A percentile compares a stretch with the other conserved stretches of the same genome.
phyloP scores from a whole-genome alignment of 2,888 invertebrate species.

The Amblyjoppa fuscipennis region DNA sequence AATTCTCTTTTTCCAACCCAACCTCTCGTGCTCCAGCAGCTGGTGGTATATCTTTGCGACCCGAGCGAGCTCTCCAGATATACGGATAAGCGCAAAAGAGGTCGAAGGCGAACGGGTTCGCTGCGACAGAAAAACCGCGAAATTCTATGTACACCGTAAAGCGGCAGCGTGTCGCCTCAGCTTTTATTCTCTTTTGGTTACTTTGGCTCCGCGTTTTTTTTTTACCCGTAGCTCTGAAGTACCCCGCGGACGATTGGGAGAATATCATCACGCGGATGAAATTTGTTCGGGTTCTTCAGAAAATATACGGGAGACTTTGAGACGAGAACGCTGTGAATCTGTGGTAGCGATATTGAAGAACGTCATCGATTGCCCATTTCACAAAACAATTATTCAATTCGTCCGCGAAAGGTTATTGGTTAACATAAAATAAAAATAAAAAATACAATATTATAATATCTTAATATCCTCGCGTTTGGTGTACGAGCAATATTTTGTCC shows the following conservation, averaged over 20 bases:
- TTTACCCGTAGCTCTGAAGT: neutral
- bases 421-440: neutral
- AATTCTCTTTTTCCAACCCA: conserved; percentile 33
- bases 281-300: neutral
- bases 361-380: too few relatives aligned
- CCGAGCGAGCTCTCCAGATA: conserved; percentile 47
- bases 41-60: conserved; percentile 11
- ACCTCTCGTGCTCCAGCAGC: conserved; percentile 17
- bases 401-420: neutral
- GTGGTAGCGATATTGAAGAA: neutral
- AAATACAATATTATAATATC: conserved; percentile 1
- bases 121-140: conserved; percentile 20
- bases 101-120: conserved; percentile 40
- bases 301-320: neutral
- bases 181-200: conserved; percentile 25
- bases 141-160: conserved; percentile 48
- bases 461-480: conserved; percentile 6
- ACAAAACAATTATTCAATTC: neutral
- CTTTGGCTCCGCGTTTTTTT: conserved; percentile 24
- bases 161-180: conserved; percentile 5
- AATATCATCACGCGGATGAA: conserved; percentile 24
- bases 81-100: conserved; percentile 46
- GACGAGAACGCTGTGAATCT: neutral
- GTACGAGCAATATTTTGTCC: conserved; percentile 6
- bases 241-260: neutral